These are phyloP conservation scores for Mustela lutreola DNA, from an alignment of 2,113 vertebrate species.

Conservation along the genomic window DNA sequence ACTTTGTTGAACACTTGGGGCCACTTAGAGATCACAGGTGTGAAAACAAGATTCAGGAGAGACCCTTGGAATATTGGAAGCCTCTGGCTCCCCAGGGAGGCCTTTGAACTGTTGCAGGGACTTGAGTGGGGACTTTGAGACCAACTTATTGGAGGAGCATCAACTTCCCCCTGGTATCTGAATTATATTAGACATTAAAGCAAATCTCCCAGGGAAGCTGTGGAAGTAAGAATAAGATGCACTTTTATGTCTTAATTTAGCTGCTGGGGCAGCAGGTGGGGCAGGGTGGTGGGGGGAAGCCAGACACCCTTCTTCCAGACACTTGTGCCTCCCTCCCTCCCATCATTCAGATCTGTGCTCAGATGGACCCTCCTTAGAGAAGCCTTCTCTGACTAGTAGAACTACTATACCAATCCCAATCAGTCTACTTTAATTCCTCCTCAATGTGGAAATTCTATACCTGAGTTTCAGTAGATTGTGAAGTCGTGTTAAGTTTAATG, in stretches of 20 bases:
- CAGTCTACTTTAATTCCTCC: background rate
- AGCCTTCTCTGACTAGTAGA: background rate
- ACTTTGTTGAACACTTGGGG: background rate
- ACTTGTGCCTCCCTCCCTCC: background rate
- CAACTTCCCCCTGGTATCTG: background rate
- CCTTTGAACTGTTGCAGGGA: background rate
- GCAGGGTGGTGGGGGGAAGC: no score
- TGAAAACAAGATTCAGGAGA: background rate
- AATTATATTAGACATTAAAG: constrained; percentile 16
- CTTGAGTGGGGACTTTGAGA: background rate
- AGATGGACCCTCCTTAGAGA: background rate
- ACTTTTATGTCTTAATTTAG: constrained; percentile 1
- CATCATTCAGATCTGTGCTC: background rate
- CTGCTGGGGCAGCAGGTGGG: background rate
- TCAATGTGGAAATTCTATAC: background rate
- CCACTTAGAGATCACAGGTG: background rate
- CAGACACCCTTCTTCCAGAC: background rate
- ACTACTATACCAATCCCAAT: background rate
- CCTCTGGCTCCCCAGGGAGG: background rate
- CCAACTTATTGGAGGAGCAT: background rate
- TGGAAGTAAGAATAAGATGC: background rate
- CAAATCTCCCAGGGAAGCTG: background rate
- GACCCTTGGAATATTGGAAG: background rate
- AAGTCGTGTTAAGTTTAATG: background rate
- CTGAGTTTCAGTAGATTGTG: background rate